phyloP scores from a whole-genome alignment of 2,888 invertebrate genomes.

The Euplagia quadripunctaria region DNA sequence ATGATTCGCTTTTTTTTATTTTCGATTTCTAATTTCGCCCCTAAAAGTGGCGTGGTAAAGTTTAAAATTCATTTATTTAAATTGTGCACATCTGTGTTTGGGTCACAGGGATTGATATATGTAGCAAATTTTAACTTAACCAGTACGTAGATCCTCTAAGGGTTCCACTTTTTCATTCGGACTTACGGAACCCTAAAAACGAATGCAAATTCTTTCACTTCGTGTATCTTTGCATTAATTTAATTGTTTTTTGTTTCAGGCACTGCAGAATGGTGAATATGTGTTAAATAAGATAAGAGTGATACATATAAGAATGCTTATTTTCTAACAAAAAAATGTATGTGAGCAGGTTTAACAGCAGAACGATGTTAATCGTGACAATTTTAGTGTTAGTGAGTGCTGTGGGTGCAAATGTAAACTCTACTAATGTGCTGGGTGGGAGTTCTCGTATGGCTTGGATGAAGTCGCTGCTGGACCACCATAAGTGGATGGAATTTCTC shows the following conservation, averaged over 20 bases:
- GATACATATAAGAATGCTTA: conserved; percentile 25
- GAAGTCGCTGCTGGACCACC: conserved; percentile 89
- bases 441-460: conserved; percentile 89
- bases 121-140: too few relatives aligned
- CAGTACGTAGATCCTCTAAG: not conserved
- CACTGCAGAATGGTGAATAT: conserved; percentile 45
- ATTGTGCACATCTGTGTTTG: too few relatives aligned
- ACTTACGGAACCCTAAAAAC: conserved; percentile 5
- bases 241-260: conserved; percentile 55
- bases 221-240: conserved; percentile 19
- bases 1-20: too few relatives aligned
- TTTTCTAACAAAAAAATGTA: conserved; percentile 44
- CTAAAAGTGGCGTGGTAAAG: too few relatives aligned
- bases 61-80: too few relatives aligned
- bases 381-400: conserved; percentile 79
- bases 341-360: conserved; percentile 46
- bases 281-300: conserved; percentile 29
- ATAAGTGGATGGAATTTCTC: conserved; percentile 83
- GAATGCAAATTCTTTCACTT: conserved; percentile 9
- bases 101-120: too few relatives aligned
- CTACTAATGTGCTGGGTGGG: conserved; percentile 47
- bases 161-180: not conserved
- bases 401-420: conserved; percentile 76
- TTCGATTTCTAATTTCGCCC: too few relatives aligned
- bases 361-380: conserved; percentile 70